Percentiles rank a stretch among this genome's conserved stretches.
Conservation (phyloP, 2,797 vertebrate genomes). For the Manis pentadactyla region DNA sequence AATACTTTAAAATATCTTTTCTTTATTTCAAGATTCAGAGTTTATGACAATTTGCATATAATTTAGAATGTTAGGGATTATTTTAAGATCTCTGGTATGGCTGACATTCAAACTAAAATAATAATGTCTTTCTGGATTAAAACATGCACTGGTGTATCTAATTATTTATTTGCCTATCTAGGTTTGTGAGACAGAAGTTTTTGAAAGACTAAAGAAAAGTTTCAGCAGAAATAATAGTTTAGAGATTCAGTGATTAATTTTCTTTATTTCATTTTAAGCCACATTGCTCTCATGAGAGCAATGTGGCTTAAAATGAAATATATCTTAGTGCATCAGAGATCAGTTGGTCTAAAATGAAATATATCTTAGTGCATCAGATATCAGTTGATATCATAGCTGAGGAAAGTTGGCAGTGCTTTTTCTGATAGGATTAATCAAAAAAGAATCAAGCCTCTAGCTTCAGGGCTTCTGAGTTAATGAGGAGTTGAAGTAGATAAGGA, state of each 20-base stretch:
- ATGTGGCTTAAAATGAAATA: too few species aligned
- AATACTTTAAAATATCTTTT: background rate
- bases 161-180: background rate
- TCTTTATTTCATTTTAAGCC: background rate
- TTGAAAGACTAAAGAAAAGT: background rate
- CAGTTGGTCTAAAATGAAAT: too few species aligned
- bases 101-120: background rate
- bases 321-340: too few species aligned
- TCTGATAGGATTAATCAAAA: constrained; percentile 31
- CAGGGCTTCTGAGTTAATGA: constrained; percentile 41
- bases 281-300: background rate
- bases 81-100: background rate
- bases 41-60: background rate
- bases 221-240: background rate
- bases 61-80: constrained; percentile 22
- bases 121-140: background rate
- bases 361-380: too few species aligned
- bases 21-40: background rate
- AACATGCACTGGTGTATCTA: background rate
- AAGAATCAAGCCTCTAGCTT: background rate
- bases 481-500: constrained; percentile 12
- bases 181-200: background rate
- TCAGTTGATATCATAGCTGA: background rate
- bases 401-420: background rate
- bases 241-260: background rate